Evolutionary conservation across 2,797 vertebrate species (phyloP).

Genomic region (Pagetopsis macropterus): DNA sequence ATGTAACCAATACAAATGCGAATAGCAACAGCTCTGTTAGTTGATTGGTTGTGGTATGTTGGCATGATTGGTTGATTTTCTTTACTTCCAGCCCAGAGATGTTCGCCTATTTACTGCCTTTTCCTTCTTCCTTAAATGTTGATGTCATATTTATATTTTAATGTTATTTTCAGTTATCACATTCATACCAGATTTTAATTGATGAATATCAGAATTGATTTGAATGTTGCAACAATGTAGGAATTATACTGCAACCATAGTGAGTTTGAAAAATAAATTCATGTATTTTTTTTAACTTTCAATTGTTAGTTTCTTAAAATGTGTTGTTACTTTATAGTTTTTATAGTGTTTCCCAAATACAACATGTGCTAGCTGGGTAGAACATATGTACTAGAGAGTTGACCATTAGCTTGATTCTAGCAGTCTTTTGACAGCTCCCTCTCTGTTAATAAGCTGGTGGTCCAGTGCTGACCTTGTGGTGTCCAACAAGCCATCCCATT

Average conservation of each 20-base stretch:
- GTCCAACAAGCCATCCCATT: conserved; percentile 77
- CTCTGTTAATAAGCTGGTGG: conserved; percentile 65
- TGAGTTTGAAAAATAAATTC: neutral
- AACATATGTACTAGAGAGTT: conserved; percentile 10
- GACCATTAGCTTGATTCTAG: conserved; percentile 61
- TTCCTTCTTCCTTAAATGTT: too few species aligned
- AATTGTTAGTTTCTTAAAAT: neutral
- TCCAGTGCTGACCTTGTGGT: conserved; percentile 69
- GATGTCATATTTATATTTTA: too few species aligned
- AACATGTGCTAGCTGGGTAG: neutral
- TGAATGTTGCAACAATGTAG: neutral
- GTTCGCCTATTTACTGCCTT: too few species aligned
- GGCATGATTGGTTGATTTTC: neutral
- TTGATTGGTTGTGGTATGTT: conserved; percentile 1
- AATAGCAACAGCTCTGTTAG: too few species aligned
- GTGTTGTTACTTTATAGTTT: neutral
- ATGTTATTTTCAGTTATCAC: too few species aligned
- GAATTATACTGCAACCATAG: neutral
- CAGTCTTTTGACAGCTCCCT: conserved; percentile 49
- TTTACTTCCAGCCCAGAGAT: neutral
- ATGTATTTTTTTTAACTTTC: neutral
- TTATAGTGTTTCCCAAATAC: neutral
- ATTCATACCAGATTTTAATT: neutral
- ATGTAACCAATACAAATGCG: neutral
- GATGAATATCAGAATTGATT: neutral